phyloP scores from a whole-genome alignment of 2,888 invertebrate species.

The Clivina fossor region DNA sequence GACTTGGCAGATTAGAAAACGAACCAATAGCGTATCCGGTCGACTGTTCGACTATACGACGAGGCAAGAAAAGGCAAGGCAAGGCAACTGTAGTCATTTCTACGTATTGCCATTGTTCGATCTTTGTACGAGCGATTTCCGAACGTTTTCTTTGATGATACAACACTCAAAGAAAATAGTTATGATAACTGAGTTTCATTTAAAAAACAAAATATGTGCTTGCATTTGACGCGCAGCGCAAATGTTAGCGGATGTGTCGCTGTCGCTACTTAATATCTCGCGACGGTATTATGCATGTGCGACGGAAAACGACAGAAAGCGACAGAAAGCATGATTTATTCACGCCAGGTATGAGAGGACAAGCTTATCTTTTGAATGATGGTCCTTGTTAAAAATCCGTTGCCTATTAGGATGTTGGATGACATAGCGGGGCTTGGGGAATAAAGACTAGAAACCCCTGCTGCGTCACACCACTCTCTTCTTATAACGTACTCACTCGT shows the following conservation, averaged over 20 bases:
- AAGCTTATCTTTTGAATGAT: conserved; percentile 51
- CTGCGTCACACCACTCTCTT: background rate
- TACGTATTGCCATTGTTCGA: conserved; percentile 21
- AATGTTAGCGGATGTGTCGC: conserved; percentile 23
- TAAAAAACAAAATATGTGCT: conserved; percentile 21
- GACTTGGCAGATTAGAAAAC: conserved; percentile 20
- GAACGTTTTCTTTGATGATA: conserved; percentile 29
- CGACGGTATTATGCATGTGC: conserved; percentile 38
- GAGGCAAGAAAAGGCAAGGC: no score
- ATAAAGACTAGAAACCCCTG: conserved; percentile 18
- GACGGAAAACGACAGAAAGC: conserved; percentile 37
- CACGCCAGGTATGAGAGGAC: conserved; percentile 48
- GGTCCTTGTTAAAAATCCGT: conserved; percentile 50
- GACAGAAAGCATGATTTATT: conserved; percentile 49
- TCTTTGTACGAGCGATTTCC: conserved; percentile 19
- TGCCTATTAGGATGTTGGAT: conserved; percentile 47
- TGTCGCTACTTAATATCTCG: conserved; percentile 35
- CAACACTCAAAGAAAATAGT: conserved; percentile 26
- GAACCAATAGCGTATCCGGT: conserved; percentile 22
- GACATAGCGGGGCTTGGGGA: conserved; percentile 22
- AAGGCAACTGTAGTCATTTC: conserved; percentile 5
- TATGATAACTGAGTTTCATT: conserved; percentile 26
- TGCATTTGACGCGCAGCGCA: conserved; percentile 15
- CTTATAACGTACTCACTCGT: background rate
- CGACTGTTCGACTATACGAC: no score